Base-by-base conservation (phyloP, 2,113 vertebrate genomes). In the Upupa epops region DNA sequence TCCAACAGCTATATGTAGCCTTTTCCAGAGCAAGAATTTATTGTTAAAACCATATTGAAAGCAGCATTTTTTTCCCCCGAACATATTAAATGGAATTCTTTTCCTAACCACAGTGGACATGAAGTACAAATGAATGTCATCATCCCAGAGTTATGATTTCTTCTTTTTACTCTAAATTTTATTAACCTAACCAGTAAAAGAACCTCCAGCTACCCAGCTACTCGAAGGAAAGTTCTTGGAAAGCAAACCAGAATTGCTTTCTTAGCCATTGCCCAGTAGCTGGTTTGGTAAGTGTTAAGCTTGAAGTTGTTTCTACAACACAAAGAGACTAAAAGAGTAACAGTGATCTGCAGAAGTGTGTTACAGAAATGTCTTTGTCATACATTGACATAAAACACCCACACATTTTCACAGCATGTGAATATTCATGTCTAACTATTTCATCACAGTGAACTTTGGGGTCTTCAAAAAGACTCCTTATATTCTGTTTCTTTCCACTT, bases 341-440 rank as follows among this genome's bases (percentile, higher is more conserved):
- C 36, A 66, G 52, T 13, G 31, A 79, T 83, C 77, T 80, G 48
- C 0, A 9, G 45, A 42, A 85, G 13, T 66, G 46, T 83, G 63
- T 92, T 94, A 87, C 82, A 87, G 84, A 91, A 42, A 9, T 55
- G 76, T 17, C 63, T 84, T 91, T 51, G 56, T 89, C 60, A 85
- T 10, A 22, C 26, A 73, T 36, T 91, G 93, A 89, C 48, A 29
- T 73, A 89, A 91, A 94, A 61, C 21, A 54, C 32, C 40, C 58
- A 64, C 77, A 52, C 68, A 65, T 52, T 92, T 85, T 85, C 71
- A 80, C 52, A 91, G 64, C 60, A 66, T 87, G 37, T 60, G 55
- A 82, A 16, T 42, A 65, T 75, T 24, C 20, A 2, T 18, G 13
- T 65, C 46, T 78, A 65, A 24, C 15, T 84, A 10, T 91, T 92